A percentile compares a stretch with the other conserved stretches of the same genome.
These are phyloP conservation scores for Tachyglossus aculeatus DNA, from an alignment of 2,797 vertebrate species.

Conservation along the genomic window DNA sequence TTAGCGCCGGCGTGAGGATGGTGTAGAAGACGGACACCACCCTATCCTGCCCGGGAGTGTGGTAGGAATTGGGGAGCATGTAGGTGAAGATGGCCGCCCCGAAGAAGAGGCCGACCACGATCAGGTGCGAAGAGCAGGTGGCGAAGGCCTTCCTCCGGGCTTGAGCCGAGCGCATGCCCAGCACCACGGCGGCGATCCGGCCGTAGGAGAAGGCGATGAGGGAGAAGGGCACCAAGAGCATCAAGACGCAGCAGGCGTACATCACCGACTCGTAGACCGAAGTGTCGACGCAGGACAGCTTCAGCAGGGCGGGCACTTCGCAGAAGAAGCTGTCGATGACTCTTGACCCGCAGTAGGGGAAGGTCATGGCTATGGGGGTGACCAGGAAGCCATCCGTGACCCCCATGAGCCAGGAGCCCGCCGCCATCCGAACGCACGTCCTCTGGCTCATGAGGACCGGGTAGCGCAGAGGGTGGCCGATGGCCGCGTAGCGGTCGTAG, in stretches of 20 bases:
- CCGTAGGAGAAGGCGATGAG: slow-evolving; percentile 39
- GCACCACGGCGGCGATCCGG: slow-evolving; percentile 24
- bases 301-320: too few species aligned
- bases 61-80: slow-evolving; percentile 40
- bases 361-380: too few species aligned
- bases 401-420: too few species aligned
- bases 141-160: slow-evolving; percentile 39
- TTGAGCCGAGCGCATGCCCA: slow-evolving; percentile 29
- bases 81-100: slow-evolving; percentile 55
- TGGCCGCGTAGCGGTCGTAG: too few species aligned
- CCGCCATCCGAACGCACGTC: too few species aligned
- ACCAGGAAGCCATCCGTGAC: too few species aligned
- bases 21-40: slow-evolving; percentile 41
- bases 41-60: slow-evolving; percentile 47
- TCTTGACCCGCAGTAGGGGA: too few species aligned
- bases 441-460: too few species aligned
- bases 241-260: slow-evolving; percentile 26
- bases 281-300: too few species aligned
- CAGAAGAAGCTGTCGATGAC: too few species aligned
- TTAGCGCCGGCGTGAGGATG: slow-evolving; percentile 52
- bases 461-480: too few species aligned
- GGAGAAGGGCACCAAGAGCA: slow-evolving; percentile 24
- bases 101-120: slow-evolving; percentile 38
- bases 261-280: too few species aligned
- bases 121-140: slow-evolving; percentile 43